Conservation (phyloP, 2,888 invertebrate species). For the Petrolisthes manimaculis region DNA sequence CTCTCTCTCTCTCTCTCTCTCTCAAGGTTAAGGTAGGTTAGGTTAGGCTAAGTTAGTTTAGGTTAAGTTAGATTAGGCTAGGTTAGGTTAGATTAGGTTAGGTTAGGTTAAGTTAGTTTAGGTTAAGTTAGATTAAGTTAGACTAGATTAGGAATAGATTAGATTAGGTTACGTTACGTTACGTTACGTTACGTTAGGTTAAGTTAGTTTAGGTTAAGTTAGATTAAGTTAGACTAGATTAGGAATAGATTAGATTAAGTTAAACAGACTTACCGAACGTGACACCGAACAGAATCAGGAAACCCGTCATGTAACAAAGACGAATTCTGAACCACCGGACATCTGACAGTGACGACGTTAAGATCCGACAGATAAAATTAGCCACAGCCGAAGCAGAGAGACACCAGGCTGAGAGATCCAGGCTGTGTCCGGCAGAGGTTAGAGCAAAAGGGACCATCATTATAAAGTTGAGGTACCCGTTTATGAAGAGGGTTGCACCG, state of each 20-base stretch:
- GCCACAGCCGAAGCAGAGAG: slow-evolving; percentile 27
- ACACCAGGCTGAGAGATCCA: slow-evolving; percentile 46
- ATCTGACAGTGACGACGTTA: slow-evolving; percentile 39
- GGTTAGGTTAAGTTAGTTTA: neutral
- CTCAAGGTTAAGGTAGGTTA: neutral
- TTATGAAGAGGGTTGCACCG: slow-evolving; percentile 13
- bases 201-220: neutral
- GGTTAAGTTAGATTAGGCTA: slow-evolving; percentile 1
- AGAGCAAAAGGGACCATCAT: slow-evolving; percentile 52
- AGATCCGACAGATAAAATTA: slow-evolving; percentile 41
- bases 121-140: neutral
- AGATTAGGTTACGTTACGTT: neutral
- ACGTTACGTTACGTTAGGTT: neutral
- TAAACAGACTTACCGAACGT: slow-evolving; percentile 25
- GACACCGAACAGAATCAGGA: neutral
- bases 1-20: neutral
- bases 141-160: neutral
- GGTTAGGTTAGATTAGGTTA: neutral
- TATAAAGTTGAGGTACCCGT: slow-evolving; percentile 39
- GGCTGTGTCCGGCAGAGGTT: slow-evolving; percentile 29
- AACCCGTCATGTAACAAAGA: slow-evolving; percentile 33
- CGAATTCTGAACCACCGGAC: slow-evolving; percentile 40
- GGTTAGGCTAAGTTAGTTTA: neutral
- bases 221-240: neutral
- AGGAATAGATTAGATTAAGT: neutral